phyloP scores from a whole-genome alignment of 2,113 vertebrate species.

The Boulengerochromis microlepis region DNA sequence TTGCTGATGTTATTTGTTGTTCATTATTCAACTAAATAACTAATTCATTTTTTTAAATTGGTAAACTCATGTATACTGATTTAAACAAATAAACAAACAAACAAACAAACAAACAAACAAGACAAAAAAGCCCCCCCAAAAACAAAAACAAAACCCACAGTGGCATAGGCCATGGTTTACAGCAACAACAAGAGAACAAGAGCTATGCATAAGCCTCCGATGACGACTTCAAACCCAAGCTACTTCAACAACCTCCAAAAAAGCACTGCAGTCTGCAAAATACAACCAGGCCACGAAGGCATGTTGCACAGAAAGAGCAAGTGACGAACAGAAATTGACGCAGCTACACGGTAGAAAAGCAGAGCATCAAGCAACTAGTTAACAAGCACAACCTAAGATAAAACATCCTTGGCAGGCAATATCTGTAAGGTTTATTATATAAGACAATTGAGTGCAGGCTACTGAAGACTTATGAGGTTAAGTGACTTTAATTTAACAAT shows the following conservation, averaged over 20 bases:
- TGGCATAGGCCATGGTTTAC: neutral
- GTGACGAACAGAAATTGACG: neutral
- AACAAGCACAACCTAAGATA: accelerated
- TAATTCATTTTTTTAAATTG: accelerated
- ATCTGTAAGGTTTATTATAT: neutral
- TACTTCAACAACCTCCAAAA: neutral
- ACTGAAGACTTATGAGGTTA: neutral
- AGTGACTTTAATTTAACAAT: neutral
- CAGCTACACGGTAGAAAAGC: neutral
- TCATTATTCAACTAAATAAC: neutral
- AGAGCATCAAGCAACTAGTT: neutral
- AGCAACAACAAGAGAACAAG: neutral
- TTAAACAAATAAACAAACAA: neutral
- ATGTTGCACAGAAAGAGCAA: neutral
- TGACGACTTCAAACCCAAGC: neutral
- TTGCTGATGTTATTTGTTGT: neutral
- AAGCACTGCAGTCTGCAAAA: neutral
- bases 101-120: neutral
- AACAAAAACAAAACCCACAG: neutral
- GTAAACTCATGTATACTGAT: neutral
- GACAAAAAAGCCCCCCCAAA: neutral
- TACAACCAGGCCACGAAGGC: neutral
- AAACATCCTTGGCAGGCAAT: accelerated
- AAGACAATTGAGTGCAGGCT: neutral
- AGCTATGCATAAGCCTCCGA: neutral